Base-by-base conservation (phyloP, 2,797 vertebrate species). In the Megaceryle alcyon region DNA sequence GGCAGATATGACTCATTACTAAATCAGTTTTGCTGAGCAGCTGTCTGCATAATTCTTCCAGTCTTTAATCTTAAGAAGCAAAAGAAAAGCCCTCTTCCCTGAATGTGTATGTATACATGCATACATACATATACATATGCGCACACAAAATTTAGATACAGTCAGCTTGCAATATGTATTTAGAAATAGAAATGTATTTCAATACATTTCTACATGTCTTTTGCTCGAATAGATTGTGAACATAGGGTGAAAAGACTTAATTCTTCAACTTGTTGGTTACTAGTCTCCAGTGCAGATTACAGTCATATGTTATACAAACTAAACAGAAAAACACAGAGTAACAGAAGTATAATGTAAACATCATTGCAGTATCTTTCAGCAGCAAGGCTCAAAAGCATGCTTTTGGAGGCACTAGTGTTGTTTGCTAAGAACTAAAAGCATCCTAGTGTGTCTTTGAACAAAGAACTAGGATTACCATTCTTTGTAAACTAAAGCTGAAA, bases 11-110 rank as follows among this genome's bases (percentile, higher is more conserved):
- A 93, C 51, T 95, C 92, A 93, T 88, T 80, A 82, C 63, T 71
- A 94, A 95, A 35, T 66, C 82, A 90, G 65, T 85, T 88, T 84
- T 86, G 65, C 86, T 82, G 90, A 92, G 64, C 95, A 95, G 78
- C 92, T 94, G 83, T 92, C 93, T 94, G 92, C 89, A 90, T 96
- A 88, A 92, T 94, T 92, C 68, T 92, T 72, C 23, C 65, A 72
- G 17, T 84, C 85, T 88, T 86, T 90, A 86, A 73, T 86, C 31
- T 82, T 23, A 53, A 88, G 86, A 83, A 78, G 65, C 39, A 64
- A 78, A 60, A 86, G 89, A 68, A 91, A 89, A 92, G 4, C 20
- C 39, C 44, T 70, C 49, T 82, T 93, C n/a, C 54, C 56, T 68
- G 18, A 64, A 48, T 0, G 1, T 73, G 29, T 66, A 3, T 80